Conservation (phyloP, 2,797 vertebrate genomes). For the Sebastes aleutianus region DNA sequence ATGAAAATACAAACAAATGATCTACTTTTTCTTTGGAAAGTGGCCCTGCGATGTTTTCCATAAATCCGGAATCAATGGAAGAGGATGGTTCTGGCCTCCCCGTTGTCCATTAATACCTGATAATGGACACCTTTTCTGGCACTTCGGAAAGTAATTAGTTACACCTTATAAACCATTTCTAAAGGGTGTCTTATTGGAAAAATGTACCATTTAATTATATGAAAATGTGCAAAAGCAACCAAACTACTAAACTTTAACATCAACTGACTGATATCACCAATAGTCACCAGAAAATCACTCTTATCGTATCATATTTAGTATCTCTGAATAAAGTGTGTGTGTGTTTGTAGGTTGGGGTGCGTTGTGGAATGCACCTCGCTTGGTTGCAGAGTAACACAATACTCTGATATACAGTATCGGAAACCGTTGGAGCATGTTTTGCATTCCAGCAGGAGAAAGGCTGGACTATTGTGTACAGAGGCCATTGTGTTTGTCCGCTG, state of each 20-base stretch:
- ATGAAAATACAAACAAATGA: no score
- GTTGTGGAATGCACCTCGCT: conserved; percentile 17
- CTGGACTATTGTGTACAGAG: conserved; percentile 70
- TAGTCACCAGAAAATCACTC: neutral
- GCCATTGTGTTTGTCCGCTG: conserved; percentile 74
- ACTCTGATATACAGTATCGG: conserved; percentile 54
- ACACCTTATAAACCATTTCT: neutral
- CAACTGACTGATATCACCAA: neutral
- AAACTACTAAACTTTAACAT: neutral
- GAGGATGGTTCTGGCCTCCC: no score
- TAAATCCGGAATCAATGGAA: no score
- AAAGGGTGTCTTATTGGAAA: neutral
- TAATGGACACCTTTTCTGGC: no score
- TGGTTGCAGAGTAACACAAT: conserved; percentile 47
- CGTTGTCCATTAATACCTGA: no score
- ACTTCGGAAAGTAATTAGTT: no score
- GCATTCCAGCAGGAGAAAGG: conserved; percentile 69
- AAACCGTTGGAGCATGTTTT: conserved; percentile 67
- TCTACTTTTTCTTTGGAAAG: no score
- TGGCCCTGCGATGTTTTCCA: no score
- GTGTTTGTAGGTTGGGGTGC: neutral
- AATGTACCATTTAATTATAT: neutral
- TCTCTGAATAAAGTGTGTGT: neutral
- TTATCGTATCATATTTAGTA: neutral
- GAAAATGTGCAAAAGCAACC: neutral